Percentiles rank a stretch among this genome's conserved stretches.
phyloP scores from a whole-genome alignment of 2,797 vertebrate genomes.

The Pristis pectinata region DNA sequence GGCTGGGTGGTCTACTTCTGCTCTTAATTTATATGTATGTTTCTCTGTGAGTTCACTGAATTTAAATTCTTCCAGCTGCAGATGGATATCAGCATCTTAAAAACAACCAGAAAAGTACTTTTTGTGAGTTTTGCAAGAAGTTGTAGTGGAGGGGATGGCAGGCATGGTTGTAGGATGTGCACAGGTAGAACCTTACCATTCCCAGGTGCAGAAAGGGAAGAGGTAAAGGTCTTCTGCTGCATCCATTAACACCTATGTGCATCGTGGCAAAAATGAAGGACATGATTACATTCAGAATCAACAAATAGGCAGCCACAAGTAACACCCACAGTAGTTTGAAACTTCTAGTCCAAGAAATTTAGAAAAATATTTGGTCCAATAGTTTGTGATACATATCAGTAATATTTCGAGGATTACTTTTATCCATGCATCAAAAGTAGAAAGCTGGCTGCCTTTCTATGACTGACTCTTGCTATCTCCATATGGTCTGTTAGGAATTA shows the following conservation, averaged over 20 bases:
- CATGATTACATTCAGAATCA: not conserved
- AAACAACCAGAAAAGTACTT: no score
- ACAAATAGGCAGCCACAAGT: not conserved
- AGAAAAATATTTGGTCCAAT: not conserved
- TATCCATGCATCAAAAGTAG: not conserved
- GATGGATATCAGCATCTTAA: no score
- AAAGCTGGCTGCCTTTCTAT: not conserved
- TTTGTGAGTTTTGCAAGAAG: not conserved
- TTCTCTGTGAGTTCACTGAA: no score
- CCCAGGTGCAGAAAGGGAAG: not conserved
- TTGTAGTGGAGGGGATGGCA: not conserved
- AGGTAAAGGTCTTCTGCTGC: not conserved
- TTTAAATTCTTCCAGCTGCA: no score
- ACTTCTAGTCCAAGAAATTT: not conserved
- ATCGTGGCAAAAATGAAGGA: not conserved
- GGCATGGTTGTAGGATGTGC: no score
- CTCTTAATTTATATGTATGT: no score
- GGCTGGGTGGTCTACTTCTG: no score
- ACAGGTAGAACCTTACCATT: not conserved
- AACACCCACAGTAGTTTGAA: not conserved
- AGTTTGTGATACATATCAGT: not conserved
- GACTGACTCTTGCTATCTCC: not conserved
- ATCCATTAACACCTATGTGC: not conserved
- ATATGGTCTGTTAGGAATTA: not conserved
- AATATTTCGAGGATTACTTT: not conserved